These are phyloP conservation scores for Ormyrus labotus DNA, from an alignment of 2,888 invertebrate genomes.

Conservation along the genomic window DNA sequence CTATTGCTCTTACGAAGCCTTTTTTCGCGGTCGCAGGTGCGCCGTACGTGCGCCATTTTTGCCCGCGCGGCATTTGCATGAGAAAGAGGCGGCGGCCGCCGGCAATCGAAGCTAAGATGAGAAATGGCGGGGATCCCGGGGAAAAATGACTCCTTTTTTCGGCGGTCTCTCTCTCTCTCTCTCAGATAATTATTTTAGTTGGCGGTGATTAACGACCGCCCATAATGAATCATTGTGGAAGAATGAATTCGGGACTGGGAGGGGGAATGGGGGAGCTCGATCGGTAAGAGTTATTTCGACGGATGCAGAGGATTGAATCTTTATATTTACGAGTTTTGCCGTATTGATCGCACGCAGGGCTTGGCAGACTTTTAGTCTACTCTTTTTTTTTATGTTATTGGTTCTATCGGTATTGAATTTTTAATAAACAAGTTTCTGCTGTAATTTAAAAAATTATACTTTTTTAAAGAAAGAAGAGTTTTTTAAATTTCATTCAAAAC, in stretches of 20 bases:
- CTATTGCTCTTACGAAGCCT: conserved; percentile 4
- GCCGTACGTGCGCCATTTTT: too few species aligned
- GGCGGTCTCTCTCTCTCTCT: background rate
- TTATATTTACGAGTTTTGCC: too few species aligned
- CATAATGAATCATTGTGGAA: conserved; percentile 15
- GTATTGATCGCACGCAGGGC: too few species aligned
- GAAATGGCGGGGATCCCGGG: conserved; percentile 2
- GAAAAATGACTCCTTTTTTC: background rate
- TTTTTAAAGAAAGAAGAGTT: too few species aligned
- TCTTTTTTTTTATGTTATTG: too few species aligned
- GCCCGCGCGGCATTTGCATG: conserved; percentile 66
- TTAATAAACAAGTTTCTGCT: too few species aligned
- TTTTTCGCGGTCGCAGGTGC: background rate
- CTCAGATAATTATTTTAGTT: conserved; percentile 35
- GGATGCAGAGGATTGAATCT: too few species aligned
- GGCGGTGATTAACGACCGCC: conserved; percentile 24
- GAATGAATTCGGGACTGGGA: background rate
- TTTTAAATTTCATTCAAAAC: too few species aligned
- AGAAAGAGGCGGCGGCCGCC: conserved; percentile 63
- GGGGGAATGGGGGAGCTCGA: background rate
- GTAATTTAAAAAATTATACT: too few species aligned
- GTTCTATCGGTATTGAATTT: too few species aligned
- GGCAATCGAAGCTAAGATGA: conserved; percentile 57
- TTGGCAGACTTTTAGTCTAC: too few species aligned
- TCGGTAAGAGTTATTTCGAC: background rate